phyloP scores from a whole-genome alignment of 2,888 invertebrate species.

The Watsonalla binaria region DNA sequence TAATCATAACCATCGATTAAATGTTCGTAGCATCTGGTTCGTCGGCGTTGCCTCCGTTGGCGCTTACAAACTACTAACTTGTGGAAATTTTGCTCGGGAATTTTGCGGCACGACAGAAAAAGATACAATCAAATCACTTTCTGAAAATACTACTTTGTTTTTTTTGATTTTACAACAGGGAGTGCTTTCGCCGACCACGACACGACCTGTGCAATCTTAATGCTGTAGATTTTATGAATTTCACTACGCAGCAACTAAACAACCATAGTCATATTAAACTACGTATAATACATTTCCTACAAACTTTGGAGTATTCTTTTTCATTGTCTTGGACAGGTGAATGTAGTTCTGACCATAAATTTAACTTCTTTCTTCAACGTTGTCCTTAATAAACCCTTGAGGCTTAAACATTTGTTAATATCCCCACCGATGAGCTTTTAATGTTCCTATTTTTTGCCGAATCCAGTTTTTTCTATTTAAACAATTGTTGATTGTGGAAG shows the following conservation, averaged over 20 bases:
- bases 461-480: conserved; percentile 19
- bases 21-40: not conserved
- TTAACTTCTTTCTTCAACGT: conserved; percentile 21
- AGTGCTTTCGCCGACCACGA: too few species aligned
- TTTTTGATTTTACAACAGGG: too few species aligned
- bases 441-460: conserved; percentile 46
- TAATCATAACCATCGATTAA: not conserved
- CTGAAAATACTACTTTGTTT: too few species aligned
- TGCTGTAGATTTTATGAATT: too few species aligned
- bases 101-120: too few species aligned
- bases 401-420: conserved; percentile 62
- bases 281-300: not conserved
- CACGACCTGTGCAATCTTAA: too few species aligned
- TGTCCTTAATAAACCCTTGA: conserved; percentile 43
- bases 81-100: too few species aligned
- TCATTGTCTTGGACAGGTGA: conserved; percentile 24
- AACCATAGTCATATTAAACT: too few species aligned
- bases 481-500: conserved; percentile 14
- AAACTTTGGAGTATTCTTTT: not conserved
- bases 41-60: not conserved
- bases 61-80: too few species aligned
- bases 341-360: conserved; percentile 27
- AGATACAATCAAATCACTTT: too few species aligned
- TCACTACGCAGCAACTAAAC: too few species aligned
- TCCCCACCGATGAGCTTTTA: conserved; percentile 57